Percentiles rank a stretch among this genome's conserved stretches.
phyloP scores from a whole-genome alignment of 2,113 vertebrate species.

The Ceratotherium simum region DNA sequence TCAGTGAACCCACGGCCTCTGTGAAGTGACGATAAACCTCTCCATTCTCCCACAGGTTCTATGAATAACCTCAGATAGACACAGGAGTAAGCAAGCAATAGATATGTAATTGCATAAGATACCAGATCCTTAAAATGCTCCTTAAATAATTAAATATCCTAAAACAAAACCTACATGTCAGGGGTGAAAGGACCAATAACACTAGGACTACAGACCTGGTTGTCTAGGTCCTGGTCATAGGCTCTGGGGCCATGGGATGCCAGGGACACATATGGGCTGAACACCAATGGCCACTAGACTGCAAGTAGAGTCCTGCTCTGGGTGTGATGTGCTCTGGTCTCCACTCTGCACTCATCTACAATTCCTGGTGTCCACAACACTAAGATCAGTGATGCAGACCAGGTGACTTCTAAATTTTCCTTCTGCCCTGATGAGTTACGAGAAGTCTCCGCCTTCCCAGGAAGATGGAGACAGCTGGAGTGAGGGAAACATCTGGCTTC shows the following conservation, averaged over 20 bases:
- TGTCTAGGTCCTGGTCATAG: background rate
- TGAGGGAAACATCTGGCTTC: background rate
- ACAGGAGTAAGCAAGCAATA: background rate
- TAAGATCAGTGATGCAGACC: no score
- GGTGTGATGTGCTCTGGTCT: background rate
- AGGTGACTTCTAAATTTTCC: background rate
- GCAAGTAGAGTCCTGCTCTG: background rate
- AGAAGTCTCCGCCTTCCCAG: background rate
- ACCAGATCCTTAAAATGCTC: background rate
- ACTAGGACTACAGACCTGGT: no score
- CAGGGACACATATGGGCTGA: background rate
- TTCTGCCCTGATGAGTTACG: background rate
- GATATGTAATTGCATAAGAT: background rate
- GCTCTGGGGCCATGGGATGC: background rate
- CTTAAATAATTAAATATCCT: background rate
- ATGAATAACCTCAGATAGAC: background rate
- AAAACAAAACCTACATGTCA: background rate
- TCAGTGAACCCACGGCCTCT: background rate
- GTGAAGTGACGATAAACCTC: background rate
- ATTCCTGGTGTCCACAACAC: background rate
- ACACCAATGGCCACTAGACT: background rate
- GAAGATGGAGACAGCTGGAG: background rate
- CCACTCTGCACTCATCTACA: background rate
- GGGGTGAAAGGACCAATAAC: background rate
- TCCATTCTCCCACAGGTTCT: no score